Conservation (phyloP, 2,888 invertebrate species). For the Ptycholaimellus sp. region DNA sequence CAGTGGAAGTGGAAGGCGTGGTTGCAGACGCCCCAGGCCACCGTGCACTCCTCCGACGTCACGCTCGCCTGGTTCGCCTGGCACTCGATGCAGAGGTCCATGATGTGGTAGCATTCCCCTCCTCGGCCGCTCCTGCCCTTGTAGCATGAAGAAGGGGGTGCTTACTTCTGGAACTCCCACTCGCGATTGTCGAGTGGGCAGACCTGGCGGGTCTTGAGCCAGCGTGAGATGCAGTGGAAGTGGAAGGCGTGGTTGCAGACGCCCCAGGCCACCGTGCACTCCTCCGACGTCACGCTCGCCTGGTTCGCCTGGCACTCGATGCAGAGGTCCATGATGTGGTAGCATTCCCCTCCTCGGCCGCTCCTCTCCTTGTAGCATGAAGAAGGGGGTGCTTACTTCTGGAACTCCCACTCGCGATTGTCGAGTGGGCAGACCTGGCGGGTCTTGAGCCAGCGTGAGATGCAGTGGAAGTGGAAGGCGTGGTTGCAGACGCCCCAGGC, state of each 20-base stretch:
- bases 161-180: constrained; percentile 99
- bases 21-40: constrained; percentile 99
- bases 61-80: constrained; percentile 56
- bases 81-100: constrained; percentile 95
- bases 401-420: constrained; percentile 99
- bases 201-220: constrained; percentile 97
- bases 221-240: constrained; percentile 96
- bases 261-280: constrained; percentile 98
- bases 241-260: constrained; percentile 99
- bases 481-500: constrained; percentile 99
- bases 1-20: constrained; percentile 99
- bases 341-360: too few species aligned
- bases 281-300: constrained; percentile 87
- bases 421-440: constrained; percentile 97
- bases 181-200: constrained; percentile 97
- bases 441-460: constrained; percentile 95
- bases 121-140: too few species aligned
- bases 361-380: too few species aligned
- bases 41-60: constrained; percentile 93
- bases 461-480: constrained; percentile 98
- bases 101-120: constrained; percentile 95
- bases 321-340: constrained; percentile 95
- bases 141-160: too few species aligned
- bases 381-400: too few species aligned
- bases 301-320: constrained; percentile 61